A percentile compares a stretch with the other conserved stretches of the same genome.
phyloP scores from a whole-genome alignment of 2,797 vertebrate genomes.

The Cossypha caffra region DNA sequence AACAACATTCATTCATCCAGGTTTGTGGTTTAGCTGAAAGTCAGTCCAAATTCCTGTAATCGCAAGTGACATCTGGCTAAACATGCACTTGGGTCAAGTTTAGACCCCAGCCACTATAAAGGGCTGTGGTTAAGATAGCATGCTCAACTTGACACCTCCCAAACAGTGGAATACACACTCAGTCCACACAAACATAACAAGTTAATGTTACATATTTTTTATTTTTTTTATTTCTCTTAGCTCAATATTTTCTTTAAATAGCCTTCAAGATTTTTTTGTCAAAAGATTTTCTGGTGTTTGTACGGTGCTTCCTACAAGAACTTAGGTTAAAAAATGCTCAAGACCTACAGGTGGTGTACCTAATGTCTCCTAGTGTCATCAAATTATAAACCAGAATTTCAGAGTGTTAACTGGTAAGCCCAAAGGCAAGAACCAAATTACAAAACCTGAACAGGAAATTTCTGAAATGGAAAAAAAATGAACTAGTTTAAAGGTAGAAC shows the following conservation, averaged over 20 bases:
- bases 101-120: constrained; percentile 56
- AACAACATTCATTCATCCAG: constrained; percentile 71
- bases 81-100: constrained; percentile 51
- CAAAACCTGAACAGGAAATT: background rate
- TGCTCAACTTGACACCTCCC: constrained; percentile 6
- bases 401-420: background rate
- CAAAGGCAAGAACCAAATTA: background rate
- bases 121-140: constrained; percentile 17
- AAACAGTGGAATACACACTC: background rate
- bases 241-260: background rate
- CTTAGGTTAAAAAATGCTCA: background rate
- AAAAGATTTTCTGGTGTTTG: background rate
- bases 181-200: background rate
- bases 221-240: background rate
- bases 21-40: constrained; percentile 66
- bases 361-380: background rate
- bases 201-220: background rate
- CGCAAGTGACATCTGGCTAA: constrained; percentile 59
- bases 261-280: background rate
- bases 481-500: background rate
- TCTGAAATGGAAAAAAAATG: background rate
- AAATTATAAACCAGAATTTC: background rate
- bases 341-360: background rate
- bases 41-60: constrained; percentile 62
- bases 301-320: background rate